A percentile compares a stretch with the other conserved stretches of the same genome.
Evolutionary conservation across 2,113 vertebrate species (phyloP).

Genomic region (Tichodroma muraria): DNA sequence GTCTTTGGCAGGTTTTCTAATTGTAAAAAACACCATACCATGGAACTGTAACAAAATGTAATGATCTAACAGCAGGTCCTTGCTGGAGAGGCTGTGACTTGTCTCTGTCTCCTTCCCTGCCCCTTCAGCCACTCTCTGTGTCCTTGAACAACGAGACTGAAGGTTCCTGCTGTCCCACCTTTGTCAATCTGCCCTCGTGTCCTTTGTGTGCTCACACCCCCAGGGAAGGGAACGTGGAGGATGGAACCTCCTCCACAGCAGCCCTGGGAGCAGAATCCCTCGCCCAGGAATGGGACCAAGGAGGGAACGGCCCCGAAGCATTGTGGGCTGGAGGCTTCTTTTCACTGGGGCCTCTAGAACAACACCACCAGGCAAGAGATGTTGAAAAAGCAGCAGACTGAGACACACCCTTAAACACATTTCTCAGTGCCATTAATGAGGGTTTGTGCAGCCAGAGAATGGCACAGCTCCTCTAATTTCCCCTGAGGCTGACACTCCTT

Average conservation of each 20-base stretch:
- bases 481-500: not conserved
- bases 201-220: not conserved
- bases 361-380: not conserved
- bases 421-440: constrained; percentile 12
- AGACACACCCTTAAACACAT: not conserved
- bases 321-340: not conserved
- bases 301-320: not conserved
- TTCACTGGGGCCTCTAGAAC: not conserved
- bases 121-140: not conserved
- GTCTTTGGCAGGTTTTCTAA: not conserved
- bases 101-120: not conserved
- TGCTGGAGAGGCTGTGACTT: not conserved
- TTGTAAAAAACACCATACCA: fast-evolving
- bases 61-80: not conserved
- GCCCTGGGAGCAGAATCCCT: not conserved
- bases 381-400: not conserved
- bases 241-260: not conserved
- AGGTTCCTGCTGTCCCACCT: not conserved
- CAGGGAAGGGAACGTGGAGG: not conserved
- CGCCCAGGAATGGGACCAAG: not conserved
- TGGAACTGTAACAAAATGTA: not conserved
- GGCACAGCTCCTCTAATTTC: not conserved
- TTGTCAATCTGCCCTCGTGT: not conserved
- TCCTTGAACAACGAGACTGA: not conserved
- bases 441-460: not conserved